phyloP scores from a whole-genome alignment of 1,140 invertebrate genomes.

The Nymphalis io region DNA sequence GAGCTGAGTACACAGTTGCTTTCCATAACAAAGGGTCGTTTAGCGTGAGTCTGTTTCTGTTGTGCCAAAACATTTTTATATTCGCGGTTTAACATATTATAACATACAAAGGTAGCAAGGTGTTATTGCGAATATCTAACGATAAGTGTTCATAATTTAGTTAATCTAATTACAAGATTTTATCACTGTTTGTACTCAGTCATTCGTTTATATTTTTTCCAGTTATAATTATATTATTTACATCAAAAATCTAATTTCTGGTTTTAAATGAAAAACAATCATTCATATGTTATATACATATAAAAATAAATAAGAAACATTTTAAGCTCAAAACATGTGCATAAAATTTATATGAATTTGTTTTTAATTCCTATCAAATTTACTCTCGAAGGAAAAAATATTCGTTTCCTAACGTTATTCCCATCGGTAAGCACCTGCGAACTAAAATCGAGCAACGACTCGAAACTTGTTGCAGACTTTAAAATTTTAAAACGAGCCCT shows the following conservation, averaged over 20 bases:
- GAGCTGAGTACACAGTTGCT: slow-evolving; percentile 20
- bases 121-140: not conserved
- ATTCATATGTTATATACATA: too few species aligned
- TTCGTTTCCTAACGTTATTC: slow-evolving; percentile 8
- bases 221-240: too few species aligned
- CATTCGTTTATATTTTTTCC: too few species aligned
- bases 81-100: not conserved
- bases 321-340: not conserved
- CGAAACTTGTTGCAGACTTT: not conserved
- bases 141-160: too few species aligned
- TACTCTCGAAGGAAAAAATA: not conserved
- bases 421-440: not conserved
- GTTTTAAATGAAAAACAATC: too few species aligned
- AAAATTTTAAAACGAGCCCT: not conserved
- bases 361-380: slow-evolving; percentile 1
- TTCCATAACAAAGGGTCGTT: slow-evolving; percentile 30
- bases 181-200: too few species aligned
- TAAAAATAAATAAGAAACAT: not conserved
- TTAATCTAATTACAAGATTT: too few species aligned
- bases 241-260: too few species aligned
- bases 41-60: slow-evolving; percentile 16
- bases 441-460: not conserved
- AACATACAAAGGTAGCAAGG: not conserved
- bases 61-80: slow-evolving; percentile 14
- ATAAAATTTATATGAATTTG: not conserved